Base-by-base conservation (phyloP, 2,888 invertebrate species). In the Glaucopsyche alexis region DNA sequence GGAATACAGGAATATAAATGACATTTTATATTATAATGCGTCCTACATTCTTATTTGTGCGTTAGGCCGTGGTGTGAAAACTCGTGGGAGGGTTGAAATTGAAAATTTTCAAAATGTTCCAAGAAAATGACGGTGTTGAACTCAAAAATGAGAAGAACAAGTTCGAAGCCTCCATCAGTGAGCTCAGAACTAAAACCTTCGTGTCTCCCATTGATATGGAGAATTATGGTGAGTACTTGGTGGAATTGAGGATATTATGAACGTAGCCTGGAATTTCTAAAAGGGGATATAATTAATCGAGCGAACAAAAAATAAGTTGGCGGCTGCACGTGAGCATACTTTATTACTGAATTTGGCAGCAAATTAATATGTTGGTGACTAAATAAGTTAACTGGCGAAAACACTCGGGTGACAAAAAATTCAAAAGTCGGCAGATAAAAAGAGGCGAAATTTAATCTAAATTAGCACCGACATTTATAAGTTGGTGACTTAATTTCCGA, bases 81-180 rank as follows among this genome's bases (percentile, higher is more conserved):
- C 47, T 42, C 50, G 74, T 66, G 50, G 14, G 42, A 42, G 42
- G 47, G 50, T 60, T 13, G 29, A 38, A 38, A 38, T 60, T 60
- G 19, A 42, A 52, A n/a, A n/a, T 7, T 19, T 9, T 9, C 47
- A 89, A 84, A 80, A 92, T 92, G 92, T 84, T 84, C 70, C 88
- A 88, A 72, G 86, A 87, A 16, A 81, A 77, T 42, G 87, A 87
- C n/a, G 79, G 81, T 42, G 81, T 75, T 19, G 71, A 76, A 11
- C 74, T 82, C 2, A 80, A 78, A 73, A 75, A 80, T 64, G 88
- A 88, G 75, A 91, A 87, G 77, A 91, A 86, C 60, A 90, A 87
- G 76, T 92, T 93, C 72, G 90, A 91, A 76, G 83, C 87, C 2
- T 89, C 92, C 0, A 90, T 92, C 47, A 89, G 88, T 85, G 92